Evolutionary conservation across 1,140 invertebrate species (phyloP).

Genomic region (Neuroterus valhalla): DNA sequence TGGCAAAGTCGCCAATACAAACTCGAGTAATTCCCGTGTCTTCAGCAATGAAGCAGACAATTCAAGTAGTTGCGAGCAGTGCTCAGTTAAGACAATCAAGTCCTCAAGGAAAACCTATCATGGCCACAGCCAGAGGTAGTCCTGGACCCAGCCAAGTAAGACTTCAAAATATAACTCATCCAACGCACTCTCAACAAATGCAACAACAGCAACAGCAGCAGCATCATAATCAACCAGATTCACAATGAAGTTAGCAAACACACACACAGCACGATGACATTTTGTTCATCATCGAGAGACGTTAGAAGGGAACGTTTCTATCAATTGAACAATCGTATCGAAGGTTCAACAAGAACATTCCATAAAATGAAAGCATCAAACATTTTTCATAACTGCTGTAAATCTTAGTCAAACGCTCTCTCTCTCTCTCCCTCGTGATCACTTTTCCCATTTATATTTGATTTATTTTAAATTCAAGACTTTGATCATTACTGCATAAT

Average conservation of each 20-base stretch:
- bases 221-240: constrained; percentile 21
- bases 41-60: constrained; percentile 75
- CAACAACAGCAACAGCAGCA: constrained; percentile 51
- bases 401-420: not conserved
- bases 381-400: not conserved
- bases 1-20: constrained; percentile 71
- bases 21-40: constrained; percentile 75
- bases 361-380: not conserved
- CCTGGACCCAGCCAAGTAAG: constrained; percentile 70
- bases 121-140: constrained; percentile 67
- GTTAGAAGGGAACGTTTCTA: not conserved
- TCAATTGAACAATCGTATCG: not conserved
- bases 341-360: constrained; percentile 9
- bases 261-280: not conserved
- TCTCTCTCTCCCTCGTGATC: too few relatives aligned
- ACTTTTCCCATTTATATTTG: too few relatives aligned
- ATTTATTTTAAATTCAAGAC: too few relatives aligned
- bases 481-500: too few relatives aligned
- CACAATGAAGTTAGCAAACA: not conserved
- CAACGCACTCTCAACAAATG: constrained; percentile 59
- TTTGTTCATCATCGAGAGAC: too few relatives aligned
- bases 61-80: constrained; percentile 75
- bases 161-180: constrained; percentile 68
- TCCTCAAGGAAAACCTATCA: constrained; percentile 69
- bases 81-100: constrained; percentile 68